phyloP scores from a whole-genome alignment of 2,797 vertebrate species.

The Eleutherodactylus coqui region DNA sequence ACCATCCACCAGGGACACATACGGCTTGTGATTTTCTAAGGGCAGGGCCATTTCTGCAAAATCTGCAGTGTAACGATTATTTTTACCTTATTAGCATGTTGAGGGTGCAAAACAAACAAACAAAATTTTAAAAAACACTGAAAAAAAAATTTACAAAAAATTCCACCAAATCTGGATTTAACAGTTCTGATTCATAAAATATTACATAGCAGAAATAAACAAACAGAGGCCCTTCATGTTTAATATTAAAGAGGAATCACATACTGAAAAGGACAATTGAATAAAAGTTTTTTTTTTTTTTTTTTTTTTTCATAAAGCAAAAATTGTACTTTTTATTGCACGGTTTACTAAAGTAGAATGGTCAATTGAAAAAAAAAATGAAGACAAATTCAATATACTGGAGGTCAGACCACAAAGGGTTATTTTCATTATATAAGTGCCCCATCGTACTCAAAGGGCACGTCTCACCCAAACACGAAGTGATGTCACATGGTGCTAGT shows the following conservation, averaged over 20 bases:
- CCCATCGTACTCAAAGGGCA: not conserved
- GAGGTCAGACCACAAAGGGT: not conserved
- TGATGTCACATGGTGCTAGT: not conserved
- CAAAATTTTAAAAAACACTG: not conserved
- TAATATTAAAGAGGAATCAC: constrained; percentile 21
- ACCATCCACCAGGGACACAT: constrained; percentile 41
- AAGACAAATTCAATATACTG: not conserved
- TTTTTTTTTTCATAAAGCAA: not conserved
- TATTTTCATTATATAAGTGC: not conserved
- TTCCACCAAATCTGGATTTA: not conserved
- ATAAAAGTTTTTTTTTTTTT: not conserved
- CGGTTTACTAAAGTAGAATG: constrained; percentile 3
- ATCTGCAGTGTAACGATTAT: not conserved
- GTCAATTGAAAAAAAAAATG: not conserved
- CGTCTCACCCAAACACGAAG: not conserved
- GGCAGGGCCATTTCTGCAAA: not conserved
- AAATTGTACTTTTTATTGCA: constrained; percentile 40
- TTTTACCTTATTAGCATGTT: not conserved
- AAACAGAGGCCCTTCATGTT: not conserved
- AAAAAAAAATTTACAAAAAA: not conserved
- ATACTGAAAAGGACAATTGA: not conserved
- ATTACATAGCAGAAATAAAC: constrained; percentile 15
- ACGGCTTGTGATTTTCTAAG: constrained; percentile 6
- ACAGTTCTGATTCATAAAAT: not conserved
- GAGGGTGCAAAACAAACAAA: not conserved